These are phyloP conservation scores for Apteryx owenii DNA, from an alignment of 2,113 vertebrate species.

Conservation along the genomic window DNA sequence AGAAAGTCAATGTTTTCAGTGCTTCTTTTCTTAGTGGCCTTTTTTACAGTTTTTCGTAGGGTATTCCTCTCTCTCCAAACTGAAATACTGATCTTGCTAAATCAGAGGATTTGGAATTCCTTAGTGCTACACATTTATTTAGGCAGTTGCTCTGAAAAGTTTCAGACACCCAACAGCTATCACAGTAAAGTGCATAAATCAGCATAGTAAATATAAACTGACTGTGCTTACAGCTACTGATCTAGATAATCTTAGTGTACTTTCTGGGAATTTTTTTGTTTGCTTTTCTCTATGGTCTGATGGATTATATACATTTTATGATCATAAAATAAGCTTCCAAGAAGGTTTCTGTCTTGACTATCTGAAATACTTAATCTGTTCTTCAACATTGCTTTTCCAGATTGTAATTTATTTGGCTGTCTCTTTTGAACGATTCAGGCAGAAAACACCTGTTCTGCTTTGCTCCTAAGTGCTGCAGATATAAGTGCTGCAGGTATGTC, in stretches of 20 bases:
- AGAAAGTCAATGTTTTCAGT: background rate
- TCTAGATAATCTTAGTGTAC: background rate
- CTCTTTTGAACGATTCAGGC: background rate
- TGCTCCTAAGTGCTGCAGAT: background rate
- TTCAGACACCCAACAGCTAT: background rate
- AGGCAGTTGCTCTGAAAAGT: background rate
- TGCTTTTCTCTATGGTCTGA: background rate
- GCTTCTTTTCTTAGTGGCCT: background rate
- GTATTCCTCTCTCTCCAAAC: background rate
- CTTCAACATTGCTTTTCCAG: background rate
- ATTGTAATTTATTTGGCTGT: background rate
- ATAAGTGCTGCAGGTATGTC: background rate
- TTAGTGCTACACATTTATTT: background rate
- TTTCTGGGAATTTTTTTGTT: background rate
- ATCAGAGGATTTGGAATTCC: background rate
- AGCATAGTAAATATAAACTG: background rate
- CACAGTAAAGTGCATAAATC: background rate
- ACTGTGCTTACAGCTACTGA: background rate
- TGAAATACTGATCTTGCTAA: background rate
- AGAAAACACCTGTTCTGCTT: constrained; percentile 17
- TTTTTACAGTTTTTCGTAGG: background rate
- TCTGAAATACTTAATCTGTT: constrained; percentile 1
- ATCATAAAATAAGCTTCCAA: background rate
- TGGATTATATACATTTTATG: background rate
- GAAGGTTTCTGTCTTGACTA: background rate